Conservation (phyloP, 2,888 invertebrate genomes). For the Oscheius onirici region DNA sequence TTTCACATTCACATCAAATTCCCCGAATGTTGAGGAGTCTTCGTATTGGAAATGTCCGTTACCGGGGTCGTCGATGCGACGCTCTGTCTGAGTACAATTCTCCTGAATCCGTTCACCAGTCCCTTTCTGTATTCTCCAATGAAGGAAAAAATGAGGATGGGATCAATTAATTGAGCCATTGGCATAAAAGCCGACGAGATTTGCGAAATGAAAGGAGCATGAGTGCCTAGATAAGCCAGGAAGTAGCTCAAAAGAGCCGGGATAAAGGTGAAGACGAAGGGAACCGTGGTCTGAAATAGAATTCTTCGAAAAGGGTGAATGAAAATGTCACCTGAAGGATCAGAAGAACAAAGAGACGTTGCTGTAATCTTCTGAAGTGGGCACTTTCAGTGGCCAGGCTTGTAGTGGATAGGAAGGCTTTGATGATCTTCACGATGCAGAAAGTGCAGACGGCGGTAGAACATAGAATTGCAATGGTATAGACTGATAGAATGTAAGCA, state of each 20-base stretch:
- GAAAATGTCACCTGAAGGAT: background rate
- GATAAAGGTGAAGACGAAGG: slow-evolving; percentile 4
- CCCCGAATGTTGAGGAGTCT: too few relatives aligned
- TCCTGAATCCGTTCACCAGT: too few relatives aligned
- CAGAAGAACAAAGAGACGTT: slow-evolving; percentile 1
- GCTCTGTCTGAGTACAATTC: too few relatives aligned
- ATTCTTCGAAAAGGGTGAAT: background rate
- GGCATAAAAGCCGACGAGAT: background rate
- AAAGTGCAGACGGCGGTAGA: too few relatives aligned
- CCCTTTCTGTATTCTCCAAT: too few relatives aligned
- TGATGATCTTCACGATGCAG: background rate
- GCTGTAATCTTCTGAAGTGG: background rate
- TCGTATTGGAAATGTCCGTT: too few relatives aligned
- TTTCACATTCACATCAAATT: background rate
- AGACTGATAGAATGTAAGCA: too few relatives aligned
- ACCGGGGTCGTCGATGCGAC: too few relatives aligned
- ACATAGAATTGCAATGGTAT: too few relatives aligned
- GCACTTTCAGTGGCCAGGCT: background rate
- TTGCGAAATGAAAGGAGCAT: slow-evolving; percentile 20
- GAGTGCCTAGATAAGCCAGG: slow-evolving; percentile 13
- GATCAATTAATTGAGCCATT: too few relatives aligned
- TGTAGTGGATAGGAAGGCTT: background rate
- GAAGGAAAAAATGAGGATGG: too few relatives aligned
- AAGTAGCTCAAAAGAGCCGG: slow-evolving; percentile 14
- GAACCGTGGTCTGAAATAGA: background rate